Base-by-base conservation (phyloP, 2,797 vertebrate species). In the Rhynchonycteris naso region DNA sequence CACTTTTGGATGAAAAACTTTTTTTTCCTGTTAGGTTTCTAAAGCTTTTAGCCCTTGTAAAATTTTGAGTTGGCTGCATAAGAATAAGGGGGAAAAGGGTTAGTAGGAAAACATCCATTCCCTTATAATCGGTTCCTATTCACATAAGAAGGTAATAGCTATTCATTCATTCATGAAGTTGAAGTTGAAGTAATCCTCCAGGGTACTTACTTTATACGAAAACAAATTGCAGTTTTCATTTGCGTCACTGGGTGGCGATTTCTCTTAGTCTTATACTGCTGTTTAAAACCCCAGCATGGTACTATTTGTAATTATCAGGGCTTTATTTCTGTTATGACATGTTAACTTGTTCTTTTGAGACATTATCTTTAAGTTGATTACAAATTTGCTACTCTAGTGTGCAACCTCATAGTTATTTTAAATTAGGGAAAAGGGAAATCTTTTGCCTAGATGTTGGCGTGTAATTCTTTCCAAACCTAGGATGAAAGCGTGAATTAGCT, bases 191-290 rank as follows among this genome's bases (percentile, higher is more conserved):
- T 97, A 98, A 98, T 98, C 97, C 98, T 98, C 98, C 93, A 94
- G 98, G 97, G 98, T 97, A 83, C 98, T 98, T 78, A 95, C 97
- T 98, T 97, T 97, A 97, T 93, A 98, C 95, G 98, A 98, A 98
- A 98, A 98, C 98, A 98, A 98, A 97, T 96, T 98, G 98, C 93
- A 63, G 65, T 98, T 98, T 98, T 97, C 97, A 88, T 54, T 92
- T 94, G 84, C 88, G 94, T 97, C 98, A 0, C 98, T 98, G 98
- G 98, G 98, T 98, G 98, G 98, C 97, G 97, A 96, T 97, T 98
- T 97, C 96, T 97, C 96, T 96, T 97, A 94, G 95, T 82, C 93
- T 98, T 97, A 28, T 5, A 69, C 95, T 88, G 78, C 93, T 4
- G 4, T 96, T 91, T 88, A 93, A 96, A 96, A 88, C 88, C 72